Percentiles rank a stretch among this genome's conserved stretches.
These are phyloP conservation scores for Parotocinclus haroldoi DNA, from an alignment of 2,797 vertebrate species.

Conservation along the genomic window DNA sequence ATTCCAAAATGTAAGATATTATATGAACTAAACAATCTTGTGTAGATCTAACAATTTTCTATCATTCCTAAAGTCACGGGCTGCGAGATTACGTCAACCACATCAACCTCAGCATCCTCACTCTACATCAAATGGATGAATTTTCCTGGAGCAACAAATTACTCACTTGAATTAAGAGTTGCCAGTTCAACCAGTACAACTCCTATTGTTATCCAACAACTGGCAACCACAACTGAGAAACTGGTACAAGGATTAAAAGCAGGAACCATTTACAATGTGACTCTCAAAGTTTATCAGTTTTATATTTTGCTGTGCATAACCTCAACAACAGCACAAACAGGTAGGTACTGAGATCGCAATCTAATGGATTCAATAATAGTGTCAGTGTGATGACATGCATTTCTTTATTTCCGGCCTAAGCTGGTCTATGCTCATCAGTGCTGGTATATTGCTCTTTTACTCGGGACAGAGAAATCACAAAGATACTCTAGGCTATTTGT, in stretches of 20 bases:
- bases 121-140: conserved; percentile 63
- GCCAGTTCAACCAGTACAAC: conserved; percentile 58
- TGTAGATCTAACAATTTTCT: conserved; percentile 1
- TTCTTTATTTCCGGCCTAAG: no score
- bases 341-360: conserved; percentile 49
- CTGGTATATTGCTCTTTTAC: no score
- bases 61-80: conserved; percentile 49
- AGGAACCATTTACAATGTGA: conserved; percentile 64
- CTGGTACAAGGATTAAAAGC: conserved; percentile 66
- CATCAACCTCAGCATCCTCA: conserved; percentile 66
- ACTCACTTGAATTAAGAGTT: conserved; percentile 61
- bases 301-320: conserved; percentile 44
- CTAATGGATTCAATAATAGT: no score
- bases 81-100: conserved; percentile 62
- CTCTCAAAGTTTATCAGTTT: conserved; percentile 57
- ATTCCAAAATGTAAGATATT: no score
- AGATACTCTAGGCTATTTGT: no score
- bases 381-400: no score
- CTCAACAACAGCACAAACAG: conserved; percentile 55
- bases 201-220: conserved; percentile 50
- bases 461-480: no score
- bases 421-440: no score
- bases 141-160: conserved; percentile 46
- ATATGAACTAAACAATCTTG: background rate
- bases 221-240: conserved; percentile 42